phyloP scores from a whole-genome alignment of 2,797 vertebrate genomes.

The Tragelaphus oryx region DNA sequence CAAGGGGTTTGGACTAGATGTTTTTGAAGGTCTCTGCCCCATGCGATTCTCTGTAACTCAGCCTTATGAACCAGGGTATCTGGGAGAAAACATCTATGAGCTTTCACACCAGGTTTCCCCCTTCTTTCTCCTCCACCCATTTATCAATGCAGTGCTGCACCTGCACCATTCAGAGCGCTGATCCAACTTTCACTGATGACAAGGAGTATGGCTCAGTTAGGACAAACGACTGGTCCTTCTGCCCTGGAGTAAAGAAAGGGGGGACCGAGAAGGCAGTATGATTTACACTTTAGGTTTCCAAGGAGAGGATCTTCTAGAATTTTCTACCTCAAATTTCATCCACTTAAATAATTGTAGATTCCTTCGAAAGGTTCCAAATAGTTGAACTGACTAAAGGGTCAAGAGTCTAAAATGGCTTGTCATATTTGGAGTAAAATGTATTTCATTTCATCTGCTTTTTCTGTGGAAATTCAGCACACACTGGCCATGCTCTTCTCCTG shows the following conservation, averaged over 20 bases:
- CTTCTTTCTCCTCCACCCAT: not conserved
- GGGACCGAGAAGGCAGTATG: not conserved
- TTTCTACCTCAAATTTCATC: conserved; percentile 9
- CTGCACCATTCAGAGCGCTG: not conserved
- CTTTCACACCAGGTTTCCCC: not conserved
- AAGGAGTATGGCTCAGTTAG: not conserved
- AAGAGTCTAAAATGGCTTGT: not conserved
- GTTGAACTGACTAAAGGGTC: not conserved
- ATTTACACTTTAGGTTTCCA: conserved; percentile 5
- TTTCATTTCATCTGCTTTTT: conserved; percentile 22
- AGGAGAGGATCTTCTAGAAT: conserved; percentile 18
- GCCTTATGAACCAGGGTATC: not conserved
- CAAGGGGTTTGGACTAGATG: not conserved
- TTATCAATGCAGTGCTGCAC: not conserved
- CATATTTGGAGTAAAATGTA: not conserved
- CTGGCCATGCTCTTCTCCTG: not conserved
- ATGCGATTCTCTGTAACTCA: not conserved
- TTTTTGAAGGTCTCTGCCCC: not conserved
- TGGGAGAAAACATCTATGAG: not conserved
- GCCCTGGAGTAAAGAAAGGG: not conserved
- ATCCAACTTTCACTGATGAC: not conserved
- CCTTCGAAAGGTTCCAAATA: not conserved
- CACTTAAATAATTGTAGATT: not conserved
- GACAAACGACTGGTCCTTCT: not conserved
- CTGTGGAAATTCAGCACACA: not conserved